These are phyloP conservation scores for Melanaphis sacchari DNA, from an alignment of 1,140 invertebrate species.

Conservation along the genomic window DNA sequence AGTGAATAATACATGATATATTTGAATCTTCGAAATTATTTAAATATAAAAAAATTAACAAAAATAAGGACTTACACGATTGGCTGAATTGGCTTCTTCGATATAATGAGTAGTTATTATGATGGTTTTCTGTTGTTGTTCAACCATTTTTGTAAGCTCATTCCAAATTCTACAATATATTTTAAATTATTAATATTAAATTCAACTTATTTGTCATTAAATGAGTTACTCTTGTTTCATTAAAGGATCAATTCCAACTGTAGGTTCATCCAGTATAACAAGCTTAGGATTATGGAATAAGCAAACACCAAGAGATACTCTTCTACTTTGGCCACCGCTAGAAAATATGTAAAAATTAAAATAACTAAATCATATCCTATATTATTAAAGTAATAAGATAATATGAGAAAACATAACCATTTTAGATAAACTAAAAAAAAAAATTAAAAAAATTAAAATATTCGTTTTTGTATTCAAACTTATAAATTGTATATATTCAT, in stretches of 20 bases:
- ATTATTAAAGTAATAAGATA: not conserved
- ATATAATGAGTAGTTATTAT: conserved; percentile 96
- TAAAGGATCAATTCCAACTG: conserved; percentile 88
- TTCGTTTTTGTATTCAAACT: too few relatives aligned
- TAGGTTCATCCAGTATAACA: conserved; percentile 89
- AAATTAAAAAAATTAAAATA: too few relatives aligned
- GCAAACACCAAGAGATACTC: conserved; percentile 85
- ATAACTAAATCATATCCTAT: not conserved
- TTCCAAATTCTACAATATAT: conserved; percentile 81
- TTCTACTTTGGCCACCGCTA: conserved; percentile 87
- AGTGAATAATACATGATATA: not conserved
- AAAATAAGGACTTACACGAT: conserved; percentile 66
- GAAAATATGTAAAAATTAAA: not conserved
- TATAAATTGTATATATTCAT: too few relatives aligned
- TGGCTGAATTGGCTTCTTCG: conserved; percentile 84
- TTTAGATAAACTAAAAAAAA: too few relatives aligned
- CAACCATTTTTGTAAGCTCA: conserved; percentile 77
- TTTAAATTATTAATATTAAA: not conserved
- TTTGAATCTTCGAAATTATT: not conserved
- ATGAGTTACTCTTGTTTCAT: conserved; percentile 78
- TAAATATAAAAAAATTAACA: not conserved
- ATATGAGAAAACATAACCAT: too few relatives aligned
- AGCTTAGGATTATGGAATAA: conserved; percentile 86
- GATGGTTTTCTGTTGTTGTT: conserved; percentile 72
- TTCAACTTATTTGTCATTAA: not conserved